Evolutionary conservation across 1,140 invertebrate genomes (phyloP), one percentile per base, ranked within the genome.

Genomic region (Drusus annulatus): DNA sequence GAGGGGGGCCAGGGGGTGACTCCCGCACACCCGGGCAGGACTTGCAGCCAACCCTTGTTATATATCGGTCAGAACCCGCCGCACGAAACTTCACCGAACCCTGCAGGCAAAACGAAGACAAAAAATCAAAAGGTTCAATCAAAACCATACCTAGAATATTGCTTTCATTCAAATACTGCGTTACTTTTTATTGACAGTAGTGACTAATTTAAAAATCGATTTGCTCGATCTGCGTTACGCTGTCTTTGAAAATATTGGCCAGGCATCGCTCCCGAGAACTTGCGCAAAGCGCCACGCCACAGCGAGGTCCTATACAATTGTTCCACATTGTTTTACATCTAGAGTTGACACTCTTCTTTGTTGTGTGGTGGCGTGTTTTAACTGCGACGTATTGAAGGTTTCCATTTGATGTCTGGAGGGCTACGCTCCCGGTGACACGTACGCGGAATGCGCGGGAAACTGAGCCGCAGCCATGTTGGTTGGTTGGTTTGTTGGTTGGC

Each of bases 401-500:
- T 69, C n/a, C 36, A 19, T 19, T 69, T 8, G 65, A 3, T 6
- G 65, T 69, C 65, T 51, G 36, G 65, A 50, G 65, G 65, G 65
- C 36, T 69, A 69, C 65, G 65, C 15, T 69, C 31, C 36, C 65
- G 31, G 65, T 69, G 65, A 69, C 65, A 69, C 65, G 65, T 69
- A 69, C 65, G 65, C 65, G 36, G 17, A 69, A 69, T 50, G 65
- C 65, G 65, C 65, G 65, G 65, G 65, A 69, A 69, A 50, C 65
- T 45, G 62, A 31, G 65, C 65, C n/a, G 65, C 65, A 36, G 65
- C 65, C 65, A 69, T 69, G 65, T 69, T 63, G 62, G 62, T 17
- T 56, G 36, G 36, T 10, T 45, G 36, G 36, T 7, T 13, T 8
- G 8, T 45, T 5, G 36, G 7, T 7, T 45, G 36, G 36, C 36